These are phyloP conservation scores for Luscinia megarhynchos DNA, from an alignment of 2,797 vertebrate genomes.

Conservation along the genomic window DNA sequence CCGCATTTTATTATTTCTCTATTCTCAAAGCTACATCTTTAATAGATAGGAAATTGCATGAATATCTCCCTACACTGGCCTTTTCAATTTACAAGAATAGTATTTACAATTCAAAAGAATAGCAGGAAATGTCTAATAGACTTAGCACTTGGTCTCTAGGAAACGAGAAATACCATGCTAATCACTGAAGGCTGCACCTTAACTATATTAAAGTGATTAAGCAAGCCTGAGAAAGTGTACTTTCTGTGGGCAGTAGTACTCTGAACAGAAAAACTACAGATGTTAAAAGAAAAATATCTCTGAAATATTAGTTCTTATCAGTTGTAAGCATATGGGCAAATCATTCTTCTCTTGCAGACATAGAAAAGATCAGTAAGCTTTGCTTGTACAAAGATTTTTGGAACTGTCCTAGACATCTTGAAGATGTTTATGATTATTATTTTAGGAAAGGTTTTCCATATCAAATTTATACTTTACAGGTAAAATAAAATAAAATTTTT, in stretches of 20 bases:
- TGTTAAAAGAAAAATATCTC: slow-evolving; percentile 24
- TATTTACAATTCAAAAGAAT: slow-evolving; percentile 77
- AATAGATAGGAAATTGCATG: slow-evolving; percentile 56
- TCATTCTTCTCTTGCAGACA: neutral
- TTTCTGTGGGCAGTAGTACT: neutral
- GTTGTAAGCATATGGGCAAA: neutral
- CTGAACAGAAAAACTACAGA: slow-evolving; percentile 10
- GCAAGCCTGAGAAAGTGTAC: slow-evolving; percentile 42
- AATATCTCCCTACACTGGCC: slow-evolving; percentile 54
- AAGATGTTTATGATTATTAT: neutral
- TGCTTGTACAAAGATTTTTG: neutral
- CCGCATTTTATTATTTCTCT: slow-evolving; percentile 27
- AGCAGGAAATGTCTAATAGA: slow-evolving; percentile 73
- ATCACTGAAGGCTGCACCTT: slow-evolving; percentile 60
- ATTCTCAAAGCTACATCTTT: slow-evolving; percentile 55
- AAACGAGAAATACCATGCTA: slow-evolving; percentile 70
- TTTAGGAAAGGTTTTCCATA: neutral
- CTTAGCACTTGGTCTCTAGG: slow-evolving; percentile 71
- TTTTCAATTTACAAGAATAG: slow-evolving; percentile 72
- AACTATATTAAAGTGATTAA: slow-evolving; percentile 58
- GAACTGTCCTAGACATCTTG: neutral
- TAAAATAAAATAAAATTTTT: neutral
- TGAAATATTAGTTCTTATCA: neutral
- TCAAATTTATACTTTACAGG: neutral
- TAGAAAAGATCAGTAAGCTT: neutral